Evolutionary conservation across 2,113 vertebrate genomes (phyloP), one percentile per base, ranked within the genome.

Genomic region (Hirundichthys speculiger): DNA sequence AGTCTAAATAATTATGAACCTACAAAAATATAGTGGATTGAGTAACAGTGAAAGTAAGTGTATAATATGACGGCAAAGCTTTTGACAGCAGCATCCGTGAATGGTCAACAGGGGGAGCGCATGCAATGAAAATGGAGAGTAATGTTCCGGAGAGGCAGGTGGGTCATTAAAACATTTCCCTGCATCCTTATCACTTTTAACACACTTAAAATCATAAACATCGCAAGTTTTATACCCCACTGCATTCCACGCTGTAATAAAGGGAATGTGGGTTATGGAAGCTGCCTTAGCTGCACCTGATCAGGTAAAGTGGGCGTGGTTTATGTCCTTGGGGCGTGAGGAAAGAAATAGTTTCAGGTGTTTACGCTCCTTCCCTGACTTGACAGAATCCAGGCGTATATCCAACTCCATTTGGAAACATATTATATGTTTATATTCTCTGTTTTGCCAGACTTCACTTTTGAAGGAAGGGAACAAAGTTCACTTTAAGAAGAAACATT

Each of bases 261-360:
- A 27, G 3, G 3, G 25, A 4, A 27, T 27, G 6, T 27, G 25
- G 6, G 25, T 4, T 27, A 4, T 27, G 25, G 6, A 27, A 11
- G 13, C 16, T 13, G 3, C 2, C 2, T 8, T 27, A 24, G 15
- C 8, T 7, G 14, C 41, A 18, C 24, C 1, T 2, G 18, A 1
- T 34, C 68, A 80, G 74, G 75, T 84, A 58, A 56, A 69, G 2
- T 19, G 68, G 88, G 88, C 75, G 83, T 54, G 85, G 82, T 0
- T 34, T 77, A 0, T 8, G 0, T 0, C 18, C 19, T n/a, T 61
- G 75, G 77, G 38, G 84, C 75, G 75, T 48, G 14, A 67, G 74
- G 60, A 18, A 64, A 40, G 54, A 13, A 9, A 41, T 19, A 2
- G 8, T 57, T 45, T 75, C 77, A 77, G 67, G 77, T 64, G 55